Base-by-base conservation (phyloP, 2,888 invertebrate species). In the Cyclophora punctaria region DNA sequence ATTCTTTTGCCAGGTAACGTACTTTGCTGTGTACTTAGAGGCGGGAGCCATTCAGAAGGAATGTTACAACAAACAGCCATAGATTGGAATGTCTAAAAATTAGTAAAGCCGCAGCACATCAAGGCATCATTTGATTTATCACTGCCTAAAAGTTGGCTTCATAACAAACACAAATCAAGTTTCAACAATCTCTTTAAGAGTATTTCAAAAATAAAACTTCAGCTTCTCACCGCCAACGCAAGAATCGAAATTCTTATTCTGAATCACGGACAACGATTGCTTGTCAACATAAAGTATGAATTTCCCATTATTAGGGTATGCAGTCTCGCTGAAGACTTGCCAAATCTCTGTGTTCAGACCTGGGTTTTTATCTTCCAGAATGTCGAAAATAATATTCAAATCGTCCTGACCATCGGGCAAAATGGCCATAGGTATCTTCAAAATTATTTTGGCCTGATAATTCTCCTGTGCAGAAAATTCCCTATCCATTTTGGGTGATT, bases 281-380 rank as follows among this genome's bases (percentile, higher is more conserved):
- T 69, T 75, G 41, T 87, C 86, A 0, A 86, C 66, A 0, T 73
- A 57, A 0, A 85, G 45, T 0, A 67, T 69, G 34, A 84, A 83
- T 48, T 71, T 78, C 0, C 83, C 83, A 41, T 72, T 75, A 5
- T 68, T 71, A 0, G 74, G 75, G n/a, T 78, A 77, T 0, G 62
- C 58, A 0, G 69, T 55, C 3, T 77, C 73, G 0, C 72, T 68
- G 3, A 63, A 69, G 0, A 84, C 61, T 46, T 77, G 69, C 86
- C 86, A 86, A 2, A 82, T 41, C 44, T 84, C 82, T 0, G 84
- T 83, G 45, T 84, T 84, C 4, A 87, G 52, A 0, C 82, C 84
- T 0, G 85, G 83, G 41, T 86, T 87, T 45, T 82, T 81, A 45
- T 86, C 82, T 64, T 85, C 82, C 0, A 87, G 58, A 2, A 86